Evolutionary conservation across 2,797 vertebrate species (phyloP).

Genomic region (Gila robusta): DNA sequence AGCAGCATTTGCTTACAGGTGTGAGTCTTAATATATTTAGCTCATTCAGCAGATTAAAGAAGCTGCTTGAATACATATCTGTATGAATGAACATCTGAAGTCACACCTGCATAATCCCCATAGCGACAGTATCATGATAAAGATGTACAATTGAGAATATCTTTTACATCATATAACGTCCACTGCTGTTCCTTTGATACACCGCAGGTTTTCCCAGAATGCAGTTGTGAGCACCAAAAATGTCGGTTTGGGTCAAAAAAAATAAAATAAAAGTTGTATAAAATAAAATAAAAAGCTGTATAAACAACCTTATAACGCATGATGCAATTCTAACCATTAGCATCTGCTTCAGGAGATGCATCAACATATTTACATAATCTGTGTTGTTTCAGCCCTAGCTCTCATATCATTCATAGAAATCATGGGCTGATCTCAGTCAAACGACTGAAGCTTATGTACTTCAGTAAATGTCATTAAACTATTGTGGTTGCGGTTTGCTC

Average conservation of each 20-base stretch:
- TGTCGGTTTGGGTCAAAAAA: background rate
- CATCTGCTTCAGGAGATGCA: background rate
- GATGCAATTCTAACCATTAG: no score
- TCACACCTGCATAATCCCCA: background rate
- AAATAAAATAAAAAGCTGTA: background rate
- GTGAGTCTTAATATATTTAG: background rate
- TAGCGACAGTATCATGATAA: background rate
- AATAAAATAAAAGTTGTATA: background rate
- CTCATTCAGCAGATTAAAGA: background rate
- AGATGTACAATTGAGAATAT: background rate
- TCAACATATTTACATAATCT: background rate
- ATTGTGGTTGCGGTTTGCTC: background rate
- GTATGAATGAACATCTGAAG: background rate
- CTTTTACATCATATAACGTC: background rate
- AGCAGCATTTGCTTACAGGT: background rate
- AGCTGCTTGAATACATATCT: background rate
- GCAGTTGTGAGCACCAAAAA: no score
- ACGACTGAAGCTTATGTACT: background rate
- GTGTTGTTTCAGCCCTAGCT: background rate
- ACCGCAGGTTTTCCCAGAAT: background rate
- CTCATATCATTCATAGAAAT: background rate
- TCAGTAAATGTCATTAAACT: background rate
- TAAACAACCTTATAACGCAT: no score
- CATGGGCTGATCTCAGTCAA: background rate
- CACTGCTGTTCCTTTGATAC: background rate